Percentiles rank a stretch among this genome's conserved stretches.
Conservation (phyloP, 2,888 invertebrate species). For the Gonocerus acuteangulatus region DNA sequence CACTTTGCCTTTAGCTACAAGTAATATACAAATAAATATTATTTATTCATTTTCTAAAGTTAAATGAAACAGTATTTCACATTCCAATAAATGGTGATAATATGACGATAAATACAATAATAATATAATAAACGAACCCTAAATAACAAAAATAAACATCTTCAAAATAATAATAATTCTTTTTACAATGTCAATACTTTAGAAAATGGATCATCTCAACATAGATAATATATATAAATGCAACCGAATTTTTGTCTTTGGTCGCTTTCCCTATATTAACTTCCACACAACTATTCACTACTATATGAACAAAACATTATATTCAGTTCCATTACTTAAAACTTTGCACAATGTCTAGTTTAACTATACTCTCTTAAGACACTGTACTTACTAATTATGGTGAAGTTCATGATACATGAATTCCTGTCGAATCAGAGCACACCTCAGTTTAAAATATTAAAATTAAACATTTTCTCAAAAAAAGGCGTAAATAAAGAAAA, state of each 20-base stretch:
- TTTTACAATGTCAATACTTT: slow-evolving; percentile 21
- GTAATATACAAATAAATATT: slow-evolving; percentile 28
- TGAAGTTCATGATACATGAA: background rate
- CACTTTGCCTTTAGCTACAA: slow-evolving; percentile 17
- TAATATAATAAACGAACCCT: slow-evolving; percentile 14
- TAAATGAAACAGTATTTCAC: slow-evolving; percentile 16
- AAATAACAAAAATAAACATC: slow-evolving; percentile 26
- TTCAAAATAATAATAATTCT: slow-evolving; percentile 17
- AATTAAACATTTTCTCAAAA: background rate
- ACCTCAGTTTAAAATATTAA: background rate
- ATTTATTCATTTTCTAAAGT: slow-evolving; percentile 3
- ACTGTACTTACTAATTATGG: background rate
- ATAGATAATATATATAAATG: slow-evolving; percentile 9
- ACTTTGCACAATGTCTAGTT: background rate
- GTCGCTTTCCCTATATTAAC: slow-evolving; percentile 4
- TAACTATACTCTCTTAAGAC: background rate
- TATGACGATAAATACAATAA: slow-evolving; percentile 16
- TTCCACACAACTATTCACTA: background rate
- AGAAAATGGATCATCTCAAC: slow-evolving; percentile 21
- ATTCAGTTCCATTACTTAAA: background rate
- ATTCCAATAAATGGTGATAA: slow-evolving; percentile 17
- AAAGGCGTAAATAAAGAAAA: background rate
- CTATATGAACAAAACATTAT: no score
- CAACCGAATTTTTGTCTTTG: slow-evolving; percentile 20
- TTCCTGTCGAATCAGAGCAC: background rate